Evolutionary conservation across 2,113 vertebrate species (phyloP), one percentile per base, ranked within the genome.

Genomic region (Calcarius ornatus): DNA sequence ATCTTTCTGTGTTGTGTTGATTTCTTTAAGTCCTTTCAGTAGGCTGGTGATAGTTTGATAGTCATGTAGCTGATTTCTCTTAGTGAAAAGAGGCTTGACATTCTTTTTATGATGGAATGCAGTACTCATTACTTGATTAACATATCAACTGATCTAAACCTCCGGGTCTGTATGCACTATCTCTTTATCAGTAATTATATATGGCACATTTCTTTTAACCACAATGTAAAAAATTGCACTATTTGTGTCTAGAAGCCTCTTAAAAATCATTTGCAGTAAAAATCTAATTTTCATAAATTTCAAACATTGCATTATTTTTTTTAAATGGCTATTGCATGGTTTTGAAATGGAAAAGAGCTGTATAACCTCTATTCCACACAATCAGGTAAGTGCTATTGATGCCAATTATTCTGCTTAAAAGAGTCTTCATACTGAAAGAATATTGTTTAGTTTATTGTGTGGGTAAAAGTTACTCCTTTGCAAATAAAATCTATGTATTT

Each of bases 321-420:
- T 81, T 2, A 95, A 96, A 93, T 93, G 90, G 89, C 45, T 88
- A 27, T 91, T 90, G 61, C 92, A 92, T 95, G 78, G 79, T 95
- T 96, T 96, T 89, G 88, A 93, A 73, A 59, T 97, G 73, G 82
- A 68, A 95, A 95, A 93, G 68, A 94, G 48, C 82, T 90, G 56
- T 60, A 60, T 95, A 92, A 88, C 57, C 72, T 92, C 86, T 83
- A 61, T 77, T 96, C 71, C 65, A 63, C 92, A 85, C 64, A 71
- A 54, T 61, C 96, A 98, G 97, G 98, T 98, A 98, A 98, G 98
- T 98, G 83, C 81, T 92, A 84, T 89, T 90, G 93, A 96, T 97
- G 47, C 42, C 57, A 94, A 45, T 97, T 97, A 76, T 88, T 97
- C 70, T 94, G 68, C 71, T 94, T 95, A 94, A 95, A 66, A 87